A percentile compares a stretch with the other conserved stretches of the same genome.
Evolutionary conservation across 2,113 vertebrate genomes (phyloP).

Genomic region (Podilymbus podiceps): DNA sequence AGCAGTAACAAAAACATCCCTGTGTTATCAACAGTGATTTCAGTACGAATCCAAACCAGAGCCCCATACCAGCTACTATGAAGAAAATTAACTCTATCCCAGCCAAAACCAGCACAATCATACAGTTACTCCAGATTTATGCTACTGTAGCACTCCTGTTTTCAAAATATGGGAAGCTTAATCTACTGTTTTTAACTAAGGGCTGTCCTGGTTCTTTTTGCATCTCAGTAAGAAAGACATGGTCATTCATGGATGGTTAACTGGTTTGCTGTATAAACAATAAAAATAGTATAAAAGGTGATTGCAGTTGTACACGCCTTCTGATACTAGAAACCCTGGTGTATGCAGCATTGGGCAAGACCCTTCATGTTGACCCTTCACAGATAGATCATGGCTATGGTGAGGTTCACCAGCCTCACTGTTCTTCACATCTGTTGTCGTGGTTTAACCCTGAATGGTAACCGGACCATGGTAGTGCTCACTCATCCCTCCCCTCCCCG

Average conservation of each 20-base stretch:
- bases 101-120: no score
- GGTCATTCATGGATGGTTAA: background rate
- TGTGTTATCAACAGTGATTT: no score
- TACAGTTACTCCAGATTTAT: background rate
- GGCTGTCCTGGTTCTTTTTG: background rate
- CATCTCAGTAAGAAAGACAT: background rate
- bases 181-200: background rate
- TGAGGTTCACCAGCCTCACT: background rate
- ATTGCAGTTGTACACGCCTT: background rate
- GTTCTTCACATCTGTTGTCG: background rate
- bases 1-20: no score
- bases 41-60: no score
- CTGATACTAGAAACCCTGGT: background rate
- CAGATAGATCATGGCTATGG: no score
- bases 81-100: no score
- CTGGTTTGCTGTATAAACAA: background rate
- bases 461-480: no score
- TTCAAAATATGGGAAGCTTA: background rate
- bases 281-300: background rate
- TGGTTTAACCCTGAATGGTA: no score
- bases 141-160: background rate
- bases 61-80: no score
- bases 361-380: rapidly evolving
- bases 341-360: background rate
- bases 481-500: no score